Evolutionary conservation across 2,888 invertebrate species (phyloP), one percentile per base, ranked within the genome.

Genomic region (Eupithecia subumbrata): DNA sequence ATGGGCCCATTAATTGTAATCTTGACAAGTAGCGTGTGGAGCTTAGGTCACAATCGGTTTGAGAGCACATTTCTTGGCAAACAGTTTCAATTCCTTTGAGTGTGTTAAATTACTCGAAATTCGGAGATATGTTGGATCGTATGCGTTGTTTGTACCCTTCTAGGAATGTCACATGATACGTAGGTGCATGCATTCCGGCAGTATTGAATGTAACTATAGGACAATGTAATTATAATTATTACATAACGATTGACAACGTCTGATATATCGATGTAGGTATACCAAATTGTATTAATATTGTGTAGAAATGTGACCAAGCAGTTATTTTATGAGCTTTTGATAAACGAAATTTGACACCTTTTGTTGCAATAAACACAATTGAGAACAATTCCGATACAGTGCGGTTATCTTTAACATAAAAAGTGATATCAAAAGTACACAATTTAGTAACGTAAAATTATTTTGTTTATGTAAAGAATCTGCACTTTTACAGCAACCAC

Each of bases 51-150:
- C 63, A 74, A 71, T 74, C 67, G 48, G 69, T 18, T 69, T n/a
- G 68, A 69, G 63, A 76, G 40, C 22, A 69, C 69, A 69, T 73
- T 72, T 76, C 74, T 70, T 71, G 72, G 76, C 70, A 73, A 71
- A 71, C 52, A 63, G 69, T 74, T 75, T 73, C 71, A 73, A 18
- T 77, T 76, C 69, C 56, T 72, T 43, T 11, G 37, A 68, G 72
- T 22, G 66, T 25, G 16, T 5, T 60, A 63, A 52, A 75, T 70
- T 63, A 72, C 70, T 71, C n/a, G 60, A 56, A 69, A 70, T 72
- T 69, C 72, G 34, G 69, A 69, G 76, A 76, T 76, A 71, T 37
- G n/a, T 34, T 40, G 40, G 66, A 67, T 67, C 45, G 67, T 60
- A 71, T 71, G 34, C 73, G 73, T 70, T 71, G 52, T 52, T 72